A percentile compares a stretch with the other conserved stretches of the same genome.
phyloP scores from a whole-genome alignment of 2,888 invertebrate species.

The Hydrotaea cyrtoneurina region DNA sequence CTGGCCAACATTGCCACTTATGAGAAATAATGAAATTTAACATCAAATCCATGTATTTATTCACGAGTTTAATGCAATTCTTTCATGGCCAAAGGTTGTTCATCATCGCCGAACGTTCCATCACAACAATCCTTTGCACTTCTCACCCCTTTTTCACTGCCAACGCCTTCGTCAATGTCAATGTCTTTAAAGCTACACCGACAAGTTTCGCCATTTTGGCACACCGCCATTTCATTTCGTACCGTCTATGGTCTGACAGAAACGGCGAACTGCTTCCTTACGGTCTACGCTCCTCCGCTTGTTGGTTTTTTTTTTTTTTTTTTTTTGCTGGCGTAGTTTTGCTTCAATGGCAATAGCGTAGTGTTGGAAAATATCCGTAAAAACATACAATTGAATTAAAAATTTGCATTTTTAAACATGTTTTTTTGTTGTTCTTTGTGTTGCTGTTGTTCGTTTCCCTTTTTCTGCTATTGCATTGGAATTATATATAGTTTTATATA shows the following conservation, averaged over 20 bases:
- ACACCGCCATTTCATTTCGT: neutral
- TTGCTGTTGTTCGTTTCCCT: conserved; percentile 68
- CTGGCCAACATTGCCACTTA: too few relatives aligned
- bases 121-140: too few relatives aligned
- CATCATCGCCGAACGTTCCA: too few relatives aligned
- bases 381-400: conserved; percentile 76
- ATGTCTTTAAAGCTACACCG: too few relatives aligned
- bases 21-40: too few relatives aligned
- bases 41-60: too few relatives aligned
- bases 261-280: neutral
- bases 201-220: too few relatives aligned
- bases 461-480: conserved; percentile 74
- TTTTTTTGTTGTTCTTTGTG: conserved; percentile 11
- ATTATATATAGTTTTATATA: neutral
- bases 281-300: neutral
- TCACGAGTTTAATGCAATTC: too few relatives aligned
- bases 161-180: too few relatives aligned
- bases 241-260: neutral
- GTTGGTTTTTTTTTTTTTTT: neutral
- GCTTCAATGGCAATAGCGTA: conserved; percentile 11
- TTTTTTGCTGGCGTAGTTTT: neutral
- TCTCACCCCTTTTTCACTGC: too few relatives aligned
- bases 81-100: too few relatives aligned
- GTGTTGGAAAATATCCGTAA: conserved; percentile 57
- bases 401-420: conserved; percentile 64